phyloP scores from a whole-genome alignment of 2,113 vertebrate species.

The Hippolais icterina region DNA sequence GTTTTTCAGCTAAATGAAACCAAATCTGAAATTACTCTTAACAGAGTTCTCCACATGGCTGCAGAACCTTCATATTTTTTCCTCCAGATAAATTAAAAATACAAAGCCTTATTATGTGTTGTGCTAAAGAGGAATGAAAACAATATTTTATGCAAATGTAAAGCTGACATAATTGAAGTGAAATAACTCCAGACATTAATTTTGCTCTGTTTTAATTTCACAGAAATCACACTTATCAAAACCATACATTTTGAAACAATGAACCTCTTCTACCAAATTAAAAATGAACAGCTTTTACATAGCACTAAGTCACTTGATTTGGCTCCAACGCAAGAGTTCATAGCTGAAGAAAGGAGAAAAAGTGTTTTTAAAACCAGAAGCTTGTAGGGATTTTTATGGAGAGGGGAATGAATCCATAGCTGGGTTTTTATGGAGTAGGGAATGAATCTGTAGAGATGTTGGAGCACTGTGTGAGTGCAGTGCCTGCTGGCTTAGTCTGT shows the following conservation, averaged over 20 bases:
- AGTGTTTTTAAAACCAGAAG: background rate
- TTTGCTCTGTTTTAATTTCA: constrained; percentile 28
- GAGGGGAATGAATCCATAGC: background rate
- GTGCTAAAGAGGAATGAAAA: constrained; percentile 18
- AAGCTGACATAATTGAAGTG: constrained; percentile 50
- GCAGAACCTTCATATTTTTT: background rate
- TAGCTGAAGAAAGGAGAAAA: background rate
- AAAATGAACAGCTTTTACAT: constrained; percentile 8
- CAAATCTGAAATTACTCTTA: background rate
- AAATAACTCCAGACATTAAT: constrained; percentile 39
- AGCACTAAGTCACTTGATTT: background rate
- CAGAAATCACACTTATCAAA: constrained; percentile 13
- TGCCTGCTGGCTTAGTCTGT: background rate
- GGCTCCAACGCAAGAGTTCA: background rate
- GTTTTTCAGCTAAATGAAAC: background rate
- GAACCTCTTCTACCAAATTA: constrained; percentile 14
- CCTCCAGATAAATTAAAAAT: constrained; percentile 32
- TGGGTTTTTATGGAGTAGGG: background rate
- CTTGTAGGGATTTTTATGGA: background rate
- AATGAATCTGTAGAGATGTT: background rate
- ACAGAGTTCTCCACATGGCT: background rate
- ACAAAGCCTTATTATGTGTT: constrained; percentile 13
- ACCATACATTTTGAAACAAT: background rate
- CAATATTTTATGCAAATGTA: constrained; percentile 55
- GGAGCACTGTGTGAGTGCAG: background rate